phyloP scores from a whole-genome alignment of 2,888 invertebrate species.

The Patella caerulea region DNA sequence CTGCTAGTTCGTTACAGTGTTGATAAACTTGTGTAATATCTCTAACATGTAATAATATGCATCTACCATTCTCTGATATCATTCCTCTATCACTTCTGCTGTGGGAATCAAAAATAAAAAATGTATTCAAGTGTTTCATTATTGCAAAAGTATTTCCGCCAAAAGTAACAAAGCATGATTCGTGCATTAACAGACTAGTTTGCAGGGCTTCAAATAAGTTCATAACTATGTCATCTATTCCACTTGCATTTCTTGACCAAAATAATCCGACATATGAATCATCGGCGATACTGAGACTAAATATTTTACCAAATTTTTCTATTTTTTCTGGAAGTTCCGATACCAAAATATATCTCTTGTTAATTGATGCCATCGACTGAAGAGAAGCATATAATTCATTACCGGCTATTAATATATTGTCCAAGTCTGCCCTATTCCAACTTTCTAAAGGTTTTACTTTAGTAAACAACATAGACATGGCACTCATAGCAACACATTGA shows the following conservation, averaged over 20 bases:
- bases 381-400: not conserved
- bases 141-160: not conserved
- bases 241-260: not conserved
- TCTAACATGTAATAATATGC: not conserved
- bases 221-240: not conserved
- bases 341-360: no score
- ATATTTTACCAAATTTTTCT: no score
- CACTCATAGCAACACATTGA: not conserved
- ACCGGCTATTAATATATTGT: not conserved
- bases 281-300: no score
- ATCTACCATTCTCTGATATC: not conserved
- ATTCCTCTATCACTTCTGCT: not conserved
- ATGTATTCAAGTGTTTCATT: not conserved
- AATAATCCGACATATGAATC: no score
- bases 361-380: not conserved
- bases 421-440: not conserved
- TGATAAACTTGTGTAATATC: not conserved
- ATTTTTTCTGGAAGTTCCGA: no score
- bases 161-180: not conserved
- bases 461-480: not conserved
- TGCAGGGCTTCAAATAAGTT: not conserved
- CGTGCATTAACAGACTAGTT: not conserved
- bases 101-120: not conserved
- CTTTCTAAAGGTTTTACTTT: not conserved
- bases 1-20: not conserved